Base-by-base conservation (phyloP, 2,888 invertebrate genomes). In the Rhorus exstirpatorius region DNA sequence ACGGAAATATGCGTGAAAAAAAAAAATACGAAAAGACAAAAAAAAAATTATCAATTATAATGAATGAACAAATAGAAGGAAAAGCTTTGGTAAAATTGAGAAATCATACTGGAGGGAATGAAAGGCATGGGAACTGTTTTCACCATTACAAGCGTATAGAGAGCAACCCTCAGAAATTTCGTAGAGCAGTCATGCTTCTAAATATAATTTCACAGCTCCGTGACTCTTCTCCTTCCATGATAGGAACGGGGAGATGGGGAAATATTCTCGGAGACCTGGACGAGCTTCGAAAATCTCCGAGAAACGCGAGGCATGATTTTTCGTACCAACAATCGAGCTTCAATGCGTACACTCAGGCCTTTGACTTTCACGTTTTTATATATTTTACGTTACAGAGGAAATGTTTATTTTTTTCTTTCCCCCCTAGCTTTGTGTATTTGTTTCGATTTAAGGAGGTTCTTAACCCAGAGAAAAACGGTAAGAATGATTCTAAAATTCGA, bases 131-230 rank as follows among this genome's bases (percentile, higher is more conserved):
- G 44, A n/a, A n/a, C n/a, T 24, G 31, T n/a, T 35, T 72, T 31
- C 51, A 44, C 31, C 58, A 60, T 14, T 35, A 67, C 14, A n/a
- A n/a, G n/a, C n/a, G n/a, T n/a, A n/a, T n/a, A n/a, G n/a, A 55
- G 24, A 17, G 55, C 75, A 46, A 55, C 75, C 53, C 46, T 41
- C 77, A n/a, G 70, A 19, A 71, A 68, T 17, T 19, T 72, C 38
- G 44, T n/a, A n/a, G 72, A 77, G 60, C 61, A 67, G 61, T 60
- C 38, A 77, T 41, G 67, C 67, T 74, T 81, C 81, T 81, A 81
- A 75, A 75, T 72, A 81, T 81, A 81, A 77, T 72, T 46, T 68
- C 35, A 58, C 38, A 51, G 60, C 61, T 55, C n/a, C 53, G n/a
- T 44, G 65, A 77, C 49, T 76, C 60, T 35, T 53, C 77, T 77